phyloP scores from a whole-genome alignment of 1,140 invertebrate genomes.

The Copidosoma floridanum region DNA sequence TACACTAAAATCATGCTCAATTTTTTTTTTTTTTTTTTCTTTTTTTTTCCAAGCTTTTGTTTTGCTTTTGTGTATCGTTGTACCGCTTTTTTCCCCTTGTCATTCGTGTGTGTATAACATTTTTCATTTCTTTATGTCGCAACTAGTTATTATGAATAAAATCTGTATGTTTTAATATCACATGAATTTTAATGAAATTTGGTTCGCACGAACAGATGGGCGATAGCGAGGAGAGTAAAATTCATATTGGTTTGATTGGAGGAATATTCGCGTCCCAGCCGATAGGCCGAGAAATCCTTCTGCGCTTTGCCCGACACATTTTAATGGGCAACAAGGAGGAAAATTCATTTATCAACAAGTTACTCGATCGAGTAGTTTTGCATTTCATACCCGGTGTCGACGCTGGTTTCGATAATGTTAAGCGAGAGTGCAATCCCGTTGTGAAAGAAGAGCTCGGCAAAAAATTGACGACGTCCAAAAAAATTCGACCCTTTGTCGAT shows the following conservation, averaged over 20 bases:
- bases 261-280: conserved; percentile 82
- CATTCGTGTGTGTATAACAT: too few relatives aligned
- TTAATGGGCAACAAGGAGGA: conserved; percentile 66
- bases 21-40: too few relatives aligned
- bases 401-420: conserved; percentile 56
- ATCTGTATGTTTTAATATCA: too few relatives aligned
- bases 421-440: conserved; percentile 53
- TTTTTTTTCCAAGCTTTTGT: too few relatives aligned
- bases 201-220: conserved; percentile 61
- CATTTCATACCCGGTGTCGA: conserved; percentile 77
- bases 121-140: too few relatives aligned
- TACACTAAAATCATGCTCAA: too few relatives aligned
- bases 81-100: too few relatives aligned
- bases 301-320: conserved; percentile 81
- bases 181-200: too few relatives aligned
- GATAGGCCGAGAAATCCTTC: conserved; percentile 77
- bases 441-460: conserved; percentile 61
- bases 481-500: conserved; percentile 45
- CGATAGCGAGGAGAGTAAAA: conserved; percentile 73
- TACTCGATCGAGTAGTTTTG: conserved; percentile 72
- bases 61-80: too few relatives aligned
- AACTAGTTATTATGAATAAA: too few relatives aligned
- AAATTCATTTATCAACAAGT: conserved; percentile 62
- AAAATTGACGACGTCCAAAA: conserved; percentile 56
- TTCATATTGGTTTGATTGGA: conserved; percentile 78